Conservation (phyloP, 64 coral and sea anemone genomes). For the Pocillopora verrucosa region DNA sequence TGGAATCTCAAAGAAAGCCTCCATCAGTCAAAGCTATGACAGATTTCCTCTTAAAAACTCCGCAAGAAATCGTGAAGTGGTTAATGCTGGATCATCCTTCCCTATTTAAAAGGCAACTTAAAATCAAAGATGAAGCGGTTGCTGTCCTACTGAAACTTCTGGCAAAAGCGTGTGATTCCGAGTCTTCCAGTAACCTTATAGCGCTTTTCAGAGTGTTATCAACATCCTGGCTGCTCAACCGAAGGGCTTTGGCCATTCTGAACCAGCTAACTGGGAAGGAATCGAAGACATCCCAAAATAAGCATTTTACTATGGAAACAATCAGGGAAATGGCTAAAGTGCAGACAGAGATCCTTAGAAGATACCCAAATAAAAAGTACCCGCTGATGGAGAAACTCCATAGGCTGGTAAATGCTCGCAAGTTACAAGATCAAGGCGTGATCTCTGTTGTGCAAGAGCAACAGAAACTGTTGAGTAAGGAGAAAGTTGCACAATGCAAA, state of each 20-base stretch:
- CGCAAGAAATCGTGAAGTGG: slow-evolving; percentile 55
- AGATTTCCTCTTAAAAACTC: slow-evolving; percentile 28
- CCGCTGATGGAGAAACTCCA: slow-evolving; percentile 1
- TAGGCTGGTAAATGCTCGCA: neutral
- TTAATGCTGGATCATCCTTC: slow-evolving; percentile 32
- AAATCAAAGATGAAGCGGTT: slow-evolving; percentile 37
- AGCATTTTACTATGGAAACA: neutral
- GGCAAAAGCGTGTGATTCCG: slow-evolving; percentile 58
- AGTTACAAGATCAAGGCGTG: slow-evolving; percentile 1
- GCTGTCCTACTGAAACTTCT: slow-evolving; percentile 53
- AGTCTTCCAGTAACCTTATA: neutral
- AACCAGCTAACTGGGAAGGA: neutral
- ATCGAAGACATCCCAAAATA: neutral
- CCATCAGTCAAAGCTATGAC: neutral
- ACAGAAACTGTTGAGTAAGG: slow-evolving; percentile 14
- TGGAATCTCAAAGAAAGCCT: neutral
- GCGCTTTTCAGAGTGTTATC: slow-evolving; percentile 37
- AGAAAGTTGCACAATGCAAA: neutral
- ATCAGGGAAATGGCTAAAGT: slow-evolving; percentile 12
- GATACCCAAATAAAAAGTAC: neutral
- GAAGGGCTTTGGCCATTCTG: neutral
- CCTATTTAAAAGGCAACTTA: slow-evolving; percentile 18
- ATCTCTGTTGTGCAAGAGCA: neutral
- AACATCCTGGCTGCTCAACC: slow-evolving; percentile 40
- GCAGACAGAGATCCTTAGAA: neutral